A percentile compares a stretch with the other conserved stretches of the same genome.
phyloP scores from a whole-genome alignment of 2,113 vertebrate species.

The Ailurus styani region DNA sequence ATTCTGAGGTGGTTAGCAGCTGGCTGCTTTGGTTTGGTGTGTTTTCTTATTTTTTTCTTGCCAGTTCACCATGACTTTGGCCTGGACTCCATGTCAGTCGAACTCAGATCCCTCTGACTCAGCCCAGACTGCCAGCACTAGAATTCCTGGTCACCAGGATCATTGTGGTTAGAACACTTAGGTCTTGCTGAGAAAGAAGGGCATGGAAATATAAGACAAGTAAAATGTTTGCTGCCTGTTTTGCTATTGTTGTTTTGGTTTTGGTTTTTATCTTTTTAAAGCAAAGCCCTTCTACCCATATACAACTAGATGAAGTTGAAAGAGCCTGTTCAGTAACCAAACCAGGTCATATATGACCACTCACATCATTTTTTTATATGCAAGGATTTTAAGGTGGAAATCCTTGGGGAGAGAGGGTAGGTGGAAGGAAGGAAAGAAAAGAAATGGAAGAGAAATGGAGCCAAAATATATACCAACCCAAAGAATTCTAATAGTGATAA shows the following conservation, averaged over 20 bases:
- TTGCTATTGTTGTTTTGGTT: background rate
- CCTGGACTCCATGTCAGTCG: conserved; percentile 63
- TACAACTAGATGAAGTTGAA: background rate
- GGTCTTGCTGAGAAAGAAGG: background rate
- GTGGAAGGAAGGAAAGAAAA: background rate
- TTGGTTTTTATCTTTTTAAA: background rate
- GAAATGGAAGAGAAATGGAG: background rate
- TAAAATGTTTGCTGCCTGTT: background rate
- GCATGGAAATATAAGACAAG: background rate
- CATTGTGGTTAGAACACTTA: conserved; percentile 30
- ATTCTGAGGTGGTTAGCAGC: conserved; percentile 54
- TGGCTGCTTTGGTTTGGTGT: conserved; percentile 61
- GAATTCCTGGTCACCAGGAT: conserved; percentile 51
- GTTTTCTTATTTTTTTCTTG: background rate
- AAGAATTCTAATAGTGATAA: background rate
- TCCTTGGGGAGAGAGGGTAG: background rate
- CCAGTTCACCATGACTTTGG: conserved; percentile 67
- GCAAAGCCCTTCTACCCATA: background rate
- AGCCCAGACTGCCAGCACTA: conserved; percentile 40
- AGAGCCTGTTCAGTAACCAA: background rate
- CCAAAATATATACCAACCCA: background rate
- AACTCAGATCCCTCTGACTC: conserved; percentile 65
- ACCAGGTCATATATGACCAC: background rate
- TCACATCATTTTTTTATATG: background rate
- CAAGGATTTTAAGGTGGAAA: background rate